Evolutionary conservation across 2,888 invertebrate genomes (phyloP), one percentile per base, ranked within the genome.

Genomic region (Panzeria rudis): DNA sequence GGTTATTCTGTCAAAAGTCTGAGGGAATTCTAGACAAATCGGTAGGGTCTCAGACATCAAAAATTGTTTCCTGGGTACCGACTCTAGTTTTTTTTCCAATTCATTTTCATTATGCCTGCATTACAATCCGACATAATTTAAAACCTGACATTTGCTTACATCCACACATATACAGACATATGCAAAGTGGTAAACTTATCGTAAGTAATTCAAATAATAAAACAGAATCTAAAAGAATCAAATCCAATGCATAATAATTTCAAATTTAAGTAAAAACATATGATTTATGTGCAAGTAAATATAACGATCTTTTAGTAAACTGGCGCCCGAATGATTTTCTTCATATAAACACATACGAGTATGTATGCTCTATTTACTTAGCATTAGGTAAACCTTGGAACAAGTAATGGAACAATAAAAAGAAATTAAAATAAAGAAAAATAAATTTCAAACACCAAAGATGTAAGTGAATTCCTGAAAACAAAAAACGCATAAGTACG

Each of bases 331-430:
- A 2, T 38, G 8, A 35, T 17, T 54, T 76, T 64, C 32, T 56
- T 77, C 47, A 50, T 47, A 59, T 69, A 15, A 56, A 71, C 38
- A 20, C 47, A 71, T 7, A 35, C n/a, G n/a, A n/a, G n/a, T n/a
- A n/a, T n/a, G n/a, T 66, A 25, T 75, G 25, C 38, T 41, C 29
- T 44, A 38, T 35, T 44, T 56, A 66, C 50, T 35, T 23, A 50
- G 66, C 66, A 44, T 47, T 76, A 62, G 61, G 61, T 54, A 81
- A 72, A 72, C 50, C 69, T 52, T 69, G 62, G 50, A 73, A 71
- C 52, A 85, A 82, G 78, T 71, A 75, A 78, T 78, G 73, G 78
- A 77, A 78, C 29, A 69, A 47, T 2, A 38, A 77, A 62, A 64
- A 71, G 3, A 13, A 56, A 79, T 59, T 62, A 13, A 75, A 61